Evolutionary conservation across 2,888 invertebrate genomes (phyloP).

Genomic region (Parelbella ahira): DNA sequence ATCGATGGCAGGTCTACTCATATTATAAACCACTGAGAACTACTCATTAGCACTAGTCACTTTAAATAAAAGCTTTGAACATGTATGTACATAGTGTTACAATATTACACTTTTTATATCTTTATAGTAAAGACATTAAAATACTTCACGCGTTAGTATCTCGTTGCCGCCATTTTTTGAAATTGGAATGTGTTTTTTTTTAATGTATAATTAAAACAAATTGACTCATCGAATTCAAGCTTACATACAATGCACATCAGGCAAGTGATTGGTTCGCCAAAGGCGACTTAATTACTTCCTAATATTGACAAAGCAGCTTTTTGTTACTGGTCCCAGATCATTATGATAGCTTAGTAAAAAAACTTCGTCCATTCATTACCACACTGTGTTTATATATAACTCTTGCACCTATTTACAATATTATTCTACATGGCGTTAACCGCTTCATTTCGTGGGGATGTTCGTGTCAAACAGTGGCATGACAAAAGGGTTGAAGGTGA

Average conservation of each 20-base stretch:
- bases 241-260: conserved; percentile 45
- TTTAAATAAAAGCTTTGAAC: too few species aligned
- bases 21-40: too few species aligned
- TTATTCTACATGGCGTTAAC: too few species aligned
- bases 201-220: conserved; percentile 28
- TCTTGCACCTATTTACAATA: conserved; percentile 21
- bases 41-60: too few species aligned
- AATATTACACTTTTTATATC: neutral
- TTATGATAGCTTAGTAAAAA: conserved; percentile 43
- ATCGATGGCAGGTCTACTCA: too few species aligned
- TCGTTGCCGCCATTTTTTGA: neutral
- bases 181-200: conserved; percentile 2
- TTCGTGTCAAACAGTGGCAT: too few species aligned
- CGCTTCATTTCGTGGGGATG: too few species aligned
- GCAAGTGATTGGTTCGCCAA: conserved; percentile 61
- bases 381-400: conserved; percentile 15
- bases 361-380: conserved; percentile 28
- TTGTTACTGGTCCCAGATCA: conserved; percentile 44
- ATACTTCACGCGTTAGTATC: neutral
- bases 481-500: too few species aligned
- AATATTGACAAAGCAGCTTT: conserved; percentile 66
- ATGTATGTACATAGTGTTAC: too few species aligned
- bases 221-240: conserved; percentile 44
- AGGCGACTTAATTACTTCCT: conserved; percentile 70
- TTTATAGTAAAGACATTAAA: neutral